phyloP scores from a whole-genome alignment of 1,140 invertebrate species.

The Intoshia linei region DNA sequence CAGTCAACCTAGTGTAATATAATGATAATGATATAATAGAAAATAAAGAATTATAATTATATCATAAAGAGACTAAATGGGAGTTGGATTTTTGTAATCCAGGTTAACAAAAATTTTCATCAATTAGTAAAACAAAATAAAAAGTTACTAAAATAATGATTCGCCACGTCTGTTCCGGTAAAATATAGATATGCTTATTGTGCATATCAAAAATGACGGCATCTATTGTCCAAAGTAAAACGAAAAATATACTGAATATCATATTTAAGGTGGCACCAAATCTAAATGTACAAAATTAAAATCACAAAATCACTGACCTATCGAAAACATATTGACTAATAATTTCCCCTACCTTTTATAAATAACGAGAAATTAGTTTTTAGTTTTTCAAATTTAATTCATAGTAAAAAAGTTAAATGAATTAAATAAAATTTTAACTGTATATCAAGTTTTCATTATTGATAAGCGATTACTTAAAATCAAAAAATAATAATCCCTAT shows the following conservation, averaged over 20 bases:
- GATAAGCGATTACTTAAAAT: not conserved
- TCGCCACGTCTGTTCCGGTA: constrained; percentile 15
- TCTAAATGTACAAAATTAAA: constrained; percentile 8
- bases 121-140: too few relatives aligned
- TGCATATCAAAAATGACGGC: constrained; percentile 14
- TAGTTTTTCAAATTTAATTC: constrained; percentile 1
- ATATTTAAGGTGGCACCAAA: constrained; percentile 11
- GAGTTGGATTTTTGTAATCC: not conserved
- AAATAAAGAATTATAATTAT: too few relatives aligned
- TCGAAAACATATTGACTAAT: not conserved
- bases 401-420: not conserved
- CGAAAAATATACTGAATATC: constrained; percentile 15
- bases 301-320: not conserved
- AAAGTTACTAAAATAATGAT: constrained; percentile 14
- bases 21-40: too few relatives aligned
- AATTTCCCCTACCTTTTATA: not conserved
- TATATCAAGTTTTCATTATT: not conserved
- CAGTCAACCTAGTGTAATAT: too few relatives aligned
- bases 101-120: not conserved
- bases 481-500: too few relatives aligned
- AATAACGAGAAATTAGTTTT: too few relatives aligned
- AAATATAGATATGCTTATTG: constrained; percentile 10
- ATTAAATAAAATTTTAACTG: constrained; percentile 1
- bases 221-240: constrained; percentile 14
- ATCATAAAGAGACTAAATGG: too few relatives aligned